Conservation (phyloP, 2,797 vertebrate species). For the Eulemur rubriventer region DNA sequence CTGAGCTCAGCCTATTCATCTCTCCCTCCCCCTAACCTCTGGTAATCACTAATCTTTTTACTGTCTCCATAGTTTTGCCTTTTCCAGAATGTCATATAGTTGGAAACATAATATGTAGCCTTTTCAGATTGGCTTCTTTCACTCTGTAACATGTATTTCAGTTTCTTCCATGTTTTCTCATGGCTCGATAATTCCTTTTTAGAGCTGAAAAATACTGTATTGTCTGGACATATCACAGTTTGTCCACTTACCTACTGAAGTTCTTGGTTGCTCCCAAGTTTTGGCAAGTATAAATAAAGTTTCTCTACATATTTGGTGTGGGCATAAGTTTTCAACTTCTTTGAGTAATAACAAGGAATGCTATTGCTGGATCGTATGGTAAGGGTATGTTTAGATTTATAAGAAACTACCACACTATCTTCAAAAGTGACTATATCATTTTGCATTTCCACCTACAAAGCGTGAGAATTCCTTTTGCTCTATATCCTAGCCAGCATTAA, state of each 20-base stretch:
- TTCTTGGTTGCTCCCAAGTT: not conserved
- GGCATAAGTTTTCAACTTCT: not conserved
- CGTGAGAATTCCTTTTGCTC: not conserved
- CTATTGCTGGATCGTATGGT: not conserved
- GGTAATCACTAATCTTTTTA: not conserved
- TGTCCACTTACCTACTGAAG: not conserved
- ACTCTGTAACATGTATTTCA: not conserved
- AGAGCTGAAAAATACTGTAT: not conserved
- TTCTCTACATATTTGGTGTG: not conserved
- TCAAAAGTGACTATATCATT: not conserved
- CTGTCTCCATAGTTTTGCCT: not conserved
- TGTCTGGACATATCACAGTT: not conserved
- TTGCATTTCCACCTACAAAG: not conserved
- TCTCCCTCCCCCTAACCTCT: not conserved
- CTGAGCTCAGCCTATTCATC: not conserved
- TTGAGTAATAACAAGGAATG: not conserved
- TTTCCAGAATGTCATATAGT: not conserved
- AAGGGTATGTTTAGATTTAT: not conserved
- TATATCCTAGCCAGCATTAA: not conserved
- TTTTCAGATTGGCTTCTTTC: not conserved
- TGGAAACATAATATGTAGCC: not conserved
- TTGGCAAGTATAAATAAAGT: not conserved
- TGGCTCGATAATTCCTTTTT: not conserved
- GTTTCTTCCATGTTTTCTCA: not conserved
- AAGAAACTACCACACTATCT: not conserved